Evolutionary conservation across 2,113 vertebrate species (phyloP).

Genomic region (Halichoerus grypus): DNA sequence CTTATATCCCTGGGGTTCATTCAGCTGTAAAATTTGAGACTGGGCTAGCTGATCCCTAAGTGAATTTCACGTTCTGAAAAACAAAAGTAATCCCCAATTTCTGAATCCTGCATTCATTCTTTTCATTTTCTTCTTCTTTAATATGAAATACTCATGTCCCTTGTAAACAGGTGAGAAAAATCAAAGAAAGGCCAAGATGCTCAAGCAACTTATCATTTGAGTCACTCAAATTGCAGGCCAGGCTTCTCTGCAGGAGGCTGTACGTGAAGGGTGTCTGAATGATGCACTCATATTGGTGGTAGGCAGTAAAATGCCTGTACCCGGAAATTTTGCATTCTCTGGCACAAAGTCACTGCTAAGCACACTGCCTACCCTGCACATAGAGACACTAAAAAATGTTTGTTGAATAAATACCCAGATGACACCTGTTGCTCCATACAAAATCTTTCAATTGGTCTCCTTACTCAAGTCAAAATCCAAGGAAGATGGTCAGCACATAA

Average conservation of each 20-base stretch:
- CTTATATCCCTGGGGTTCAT: not conserved
- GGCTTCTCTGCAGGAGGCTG: not conserved
- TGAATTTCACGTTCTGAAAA: not conserved
- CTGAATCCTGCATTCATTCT: not conserved
- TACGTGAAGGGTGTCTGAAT: not conserved
- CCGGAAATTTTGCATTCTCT: slow-evolving; percentile 31
- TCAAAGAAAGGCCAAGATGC: not conserved
- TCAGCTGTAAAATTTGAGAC: not conserved
- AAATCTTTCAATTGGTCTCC: not conserved
- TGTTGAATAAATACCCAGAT: not conserved
- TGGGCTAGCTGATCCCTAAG: not conserved
- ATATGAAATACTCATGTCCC: not conserved
- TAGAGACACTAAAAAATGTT: not conserved
- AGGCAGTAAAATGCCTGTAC: slow-evolving; percentile 9
- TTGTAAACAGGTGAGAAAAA: not conserved
- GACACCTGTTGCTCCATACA: slow-evolving; percentile 60
- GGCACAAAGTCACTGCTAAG: not conserved
- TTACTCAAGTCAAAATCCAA: not conserved
- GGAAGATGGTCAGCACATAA: not conserved
- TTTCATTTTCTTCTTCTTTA: slow-evolving; percentile 4
- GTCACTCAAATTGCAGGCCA: slow-evolving; percentile 19
- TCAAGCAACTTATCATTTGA: not conserved
- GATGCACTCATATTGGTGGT: not conserved
- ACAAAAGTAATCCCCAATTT: not conserved
- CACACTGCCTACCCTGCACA: not conserved